Base-by-base conservation (phyloP, 2,888 invertebrate species). In the Gerosis bhagava region DNA sequence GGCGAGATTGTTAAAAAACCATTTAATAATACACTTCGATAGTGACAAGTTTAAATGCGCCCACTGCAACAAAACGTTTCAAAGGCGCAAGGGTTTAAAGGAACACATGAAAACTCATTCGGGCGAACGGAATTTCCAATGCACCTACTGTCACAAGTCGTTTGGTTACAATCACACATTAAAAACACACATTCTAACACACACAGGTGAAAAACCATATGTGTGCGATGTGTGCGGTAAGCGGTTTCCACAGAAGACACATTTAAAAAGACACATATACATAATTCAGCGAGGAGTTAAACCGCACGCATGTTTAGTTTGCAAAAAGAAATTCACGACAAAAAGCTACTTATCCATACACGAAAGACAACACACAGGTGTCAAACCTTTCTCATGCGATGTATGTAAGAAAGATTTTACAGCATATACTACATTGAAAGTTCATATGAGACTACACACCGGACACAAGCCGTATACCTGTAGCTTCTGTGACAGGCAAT, bases 261-360 rank as follows among this genome's bases (percentile, higher is more conserved):
- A 86, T 63, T 56, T 87, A 8, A 80, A 81, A 56, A 49, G 87
- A 2, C 87, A 87, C 19, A 84, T 87, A 6, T 75, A 69, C 11
- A 81, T 84, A 1, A 83, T 84, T 2, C 87, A 87, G 39, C 69
- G 78, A 0, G 79, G 83, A 0, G 50, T 79, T 0, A 86, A 86
- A 32, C 76, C 83, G 0, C 77, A 80, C 17, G 28, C 37, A 6
- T 79, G 87, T 49, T 69, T 65, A 48, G 66, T 79, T 0, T 87
- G 87, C 29, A 68, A 76, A 0, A 87, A 87, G 49, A 73, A 77
- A 7, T 87, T 87, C 46, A 81, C 87, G 0, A 83, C 81, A 25
- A 83, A 83, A 54, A 87, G 84, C 48, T 87, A 87, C 29, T 57
- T 87, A 3, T 60, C 74, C 0, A 80, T 86, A 10, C 87, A 87